Evolutionary conservation across 2,113 vertebrate genomes (phyloP), one percentile per base, ranked within the genome.

Genomic region (Hassar affinis): DNA sequence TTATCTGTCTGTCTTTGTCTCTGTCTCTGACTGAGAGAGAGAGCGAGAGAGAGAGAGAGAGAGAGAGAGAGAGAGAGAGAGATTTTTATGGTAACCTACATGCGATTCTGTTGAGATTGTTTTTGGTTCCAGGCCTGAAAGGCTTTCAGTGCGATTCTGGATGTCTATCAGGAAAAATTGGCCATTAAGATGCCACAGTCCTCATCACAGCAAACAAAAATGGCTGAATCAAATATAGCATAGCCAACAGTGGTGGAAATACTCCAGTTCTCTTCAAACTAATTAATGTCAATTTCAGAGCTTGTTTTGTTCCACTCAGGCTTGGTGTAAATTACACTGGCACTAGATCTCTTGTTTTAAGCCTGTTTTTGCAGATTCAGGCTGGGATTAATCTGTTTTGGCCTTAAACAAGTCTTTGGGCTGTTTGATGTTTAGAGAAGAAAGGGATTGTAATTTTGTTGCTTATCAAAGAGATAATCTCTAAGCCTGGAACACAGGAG

Each of bases 231-330:
- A 20, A 76, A 76, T 76, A 35, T 6, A 35, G 51, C 27, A 76
- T 12, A n/a, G 18, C 49, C 51, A 6, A 27, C 20, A 4, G 51
- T 76, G 18, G 17, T 76, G 74, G 74, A 76, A 54, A 54, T 54
- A 76, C 74, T 56, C 74, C 30, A 76, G 74, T 76, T 66, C 61
- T 80, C 59, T 33, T 66, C 15, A 51, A 59, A 64, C 47, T 47
- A 80, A 80, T 80, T 56, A 80, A 80, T 51, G 78, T 62, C 61
- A 51, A 35, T 66, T 51, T 49, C 61, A 51, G 27, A 66, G 78
- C 59, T 30, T 80, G 78, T 80, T 80, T 80, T 80, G 27, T 64
- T 51, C 45, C n/a, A 64, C 27, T 51, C 27, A 25, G 78, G 3
- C n/a, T 80, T 22, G 45, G 51, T 27, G 18, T 80, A 22, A 64